These are phyloP conservation scores for Dryas iulia DNA, from an alignment of 1,140 invertebrate genomes.

Conservation along the genomic window DNA sequence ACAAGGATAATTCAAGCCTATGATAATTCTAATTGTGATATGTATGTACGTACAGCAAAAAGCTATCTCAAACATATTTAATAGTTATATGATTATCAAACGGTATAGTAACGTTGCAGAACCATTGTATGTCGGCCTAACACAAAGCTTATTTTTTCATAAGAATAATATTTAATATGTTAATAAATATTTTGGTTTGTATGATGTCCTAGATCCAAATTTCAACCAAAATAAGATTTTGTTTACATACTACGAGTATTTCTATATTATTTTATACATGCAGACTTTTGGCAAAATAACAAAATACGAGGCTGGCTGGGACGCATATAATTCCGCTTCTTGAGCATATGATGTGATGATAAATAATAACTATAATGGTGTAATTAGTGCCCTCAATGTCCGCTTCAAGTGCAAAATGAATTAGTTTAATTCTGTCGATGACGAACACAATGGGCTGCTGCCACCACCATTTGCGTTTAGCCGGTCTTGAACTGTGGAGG, in stretches of 20 bases:
- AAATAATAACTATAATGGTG: conserved; percentile 32
- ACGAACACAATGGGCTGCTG: conserved; percentile 46
- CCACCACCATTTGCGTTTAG: conserved; percentile 30
- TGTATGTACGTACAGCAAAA: too few species aligned
- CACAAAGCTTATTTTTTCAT: too few species aligned
- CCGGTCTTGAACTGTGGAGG: conserved; percentile 54
- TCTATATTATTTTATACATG: conserved; percentile 8
- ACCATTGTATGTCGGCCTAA: too few species aligned
- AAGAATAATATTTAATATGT: too few species aligned
- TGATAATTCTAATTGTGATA: too few species aligned
- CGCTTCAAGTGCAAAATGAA: conserved; percentile 43
- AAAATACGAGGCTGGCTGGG: conserved; percentile 22
- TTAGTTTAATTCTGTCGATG: conserved; percentile 66
- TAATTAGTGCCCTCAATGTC: conserved; percentile 43
- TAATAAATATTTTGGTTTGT: too few species aligned
- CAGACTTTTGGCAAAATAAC: conserved; percentile 34
- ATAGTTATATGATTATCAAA: too few species aligned
- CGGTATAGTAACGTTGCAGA: too few species aligned
- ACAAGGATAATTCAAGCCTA: too few species aligned
- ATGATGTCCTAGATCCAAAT: background rate
- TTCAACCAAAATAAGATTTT: background rate
- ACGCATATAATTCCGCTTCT: conserved; percentile 27
- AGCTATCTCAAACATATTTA: too few species aligned
- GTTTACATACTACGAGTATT: background rate
- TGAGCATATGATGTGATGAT: conserved; percentile 26